Conservation (phyloP, 2,888 invertebrate species). For the Cryptops parisi region DNA sequence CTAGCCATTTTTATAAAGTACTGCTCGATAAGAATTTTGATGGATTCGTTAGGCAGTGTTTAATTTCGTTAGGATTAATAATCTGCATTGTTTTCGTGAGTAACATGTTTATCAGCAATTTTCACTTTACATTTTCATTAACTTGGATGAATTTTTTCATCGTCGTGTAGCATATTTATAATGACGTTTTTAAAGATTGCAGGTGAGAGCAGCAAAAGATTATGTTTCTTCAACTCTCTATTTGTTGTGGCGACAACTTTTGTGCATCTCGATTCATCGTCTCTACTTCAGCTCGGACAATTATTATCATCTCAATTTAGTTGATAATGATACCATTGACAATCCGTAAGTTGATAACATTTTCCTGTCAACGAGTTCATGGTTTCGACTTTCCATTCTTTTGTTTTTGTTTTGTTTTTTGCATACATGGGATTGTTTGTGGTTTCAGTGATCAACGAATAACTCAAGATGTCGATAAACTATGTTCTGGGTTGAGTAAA, state of each 20-base stretch:
- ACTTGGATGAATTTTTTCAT: too few species aligned
- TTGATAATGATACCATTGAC: neutral
- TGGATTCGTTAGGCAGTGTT: neutral
- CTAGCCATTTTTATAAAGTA: constrained; percentile 3
- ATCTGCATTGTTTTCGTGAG: neutral
- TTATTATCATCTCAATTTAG: neutral
- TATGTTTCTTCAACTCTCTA: neutral
- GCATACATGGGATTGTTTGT: neutral
- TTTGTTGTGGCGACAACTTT: neutral
- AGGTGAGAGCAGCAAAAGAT: neutral
- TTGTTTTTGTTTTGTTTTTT: neutral
- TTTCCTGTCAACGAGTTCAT: neutral
- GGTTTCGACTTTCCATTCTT: too few species aligned
- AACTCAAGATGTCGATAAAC: constrained; percentile 39
- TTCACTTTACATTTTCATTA: neutral
- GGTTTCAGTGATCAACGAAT: constrained; percentile 40
- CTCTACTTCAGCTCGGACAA: neutral
- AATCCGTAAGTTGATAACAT: neutral
- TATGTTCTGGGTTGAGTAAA: constrained; percentile 34
- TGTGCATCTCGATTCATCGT: neutral
- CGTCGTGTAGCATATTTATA: too few species aligned
- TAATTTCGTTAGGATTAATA: neutral
- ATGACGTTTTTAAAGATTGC: too few species aligned
- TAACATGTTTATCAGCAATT: neutral
- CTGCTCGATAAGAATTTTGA: neutral